Conservation (phyloP, 1,140 invertebrate genomes). For the Lethrus apterus region DNA sequence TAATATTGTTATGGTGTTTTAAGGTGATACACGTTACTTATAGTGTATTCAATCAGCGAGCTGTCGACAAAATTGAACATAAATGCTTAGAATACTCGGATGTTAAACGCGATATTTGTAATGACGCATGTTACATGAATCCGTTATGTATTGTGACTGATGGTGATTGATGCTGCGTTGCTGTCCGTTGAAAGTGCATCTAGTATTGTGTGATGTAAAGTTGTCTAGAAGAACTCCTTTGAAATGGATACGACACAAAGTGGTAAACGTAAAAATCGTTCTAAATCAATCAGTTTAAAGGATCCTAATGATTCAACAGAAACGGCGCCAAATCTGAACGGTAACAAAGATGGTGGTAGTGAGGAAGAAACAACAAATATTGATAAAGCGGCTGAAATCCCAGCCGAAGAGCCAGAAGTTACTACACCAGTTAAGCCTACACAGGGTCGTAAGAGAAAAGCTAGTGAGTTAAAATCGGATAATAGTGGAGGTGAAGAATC, state of each 20-base stretch:
- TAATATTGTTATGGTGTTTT: too few relatives aligned
- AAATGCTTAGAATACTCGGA: too few relatives aligned
- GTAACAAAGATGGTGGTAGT: conserved; percentile 20
- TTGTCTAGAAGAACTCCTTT: conserved; percentile 6
- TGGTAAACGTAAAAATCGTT: conserved; percentile 12
- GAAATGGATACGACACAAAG: conserved; percentile 4
- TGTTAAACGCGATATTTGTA: too few relatives aligned
- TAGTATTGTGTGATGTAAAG: conserved; percentile 3
- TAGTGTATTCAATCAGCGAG: too few relatives aligned
- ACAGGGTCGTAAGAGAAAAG: conserved; percentile 19
- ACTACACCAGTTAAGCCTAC: conserved; percentile 1
- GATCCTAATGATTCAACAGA: conserved; percentile 10
- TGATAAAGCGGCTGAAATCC: not conserved
- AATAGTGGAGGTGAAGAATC: conserved; percentile 8
- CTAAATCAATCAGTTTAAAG: conserved; percentile 8
- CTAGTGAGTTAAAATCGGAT: conserved; percentile 19
- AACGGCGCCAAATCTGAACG: conserved; percentile 24
- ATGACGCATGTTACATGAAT: conserved; percentile 21
- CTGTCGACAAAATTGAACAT: too few relatives aligned
- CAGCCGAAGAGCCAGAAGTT: not conserved
- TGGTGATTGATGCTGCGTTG: conserved; percentile 3
- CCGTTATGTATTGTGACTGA: conserved; percentile 2
- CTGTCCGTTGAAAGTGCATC: too few relatives aligned
- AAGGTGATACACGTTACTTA: too few relatives aligned
- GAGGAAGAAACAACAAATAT: conserved; percentile 4